phyloP scores from a whole-genome alignment of 2,797 vertebrate species.

The Enoplosus armatus region DNA sequence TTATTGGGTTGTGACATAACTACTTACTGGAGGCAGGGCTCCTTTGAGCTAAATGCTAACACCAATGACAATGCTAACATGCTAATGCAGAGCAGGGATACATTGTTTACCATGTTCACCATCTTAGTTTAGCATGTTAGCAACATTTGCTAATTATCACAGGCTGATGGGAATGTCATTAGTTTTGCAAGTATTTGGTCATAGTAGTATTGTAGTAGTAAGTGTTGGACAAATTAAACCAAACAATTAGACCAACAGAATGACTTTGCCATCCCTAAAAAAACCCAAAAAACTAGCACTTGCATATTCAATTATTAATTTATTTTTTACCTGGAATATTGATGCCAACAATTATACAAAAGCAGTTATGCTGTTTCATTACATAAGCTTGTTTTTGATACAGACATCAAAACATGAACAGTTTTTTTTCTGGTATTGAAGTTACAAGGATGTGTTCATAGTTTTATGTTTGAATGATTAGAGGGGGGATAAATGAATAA shows the following conservation, averaged over 20 bases:
- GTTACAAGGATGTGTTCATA: neutral
- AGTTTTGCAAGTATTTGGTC: neutral
- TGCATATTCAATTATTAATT: too few relatives aligned
- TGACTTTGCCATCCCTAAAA: too few relatives aligned
- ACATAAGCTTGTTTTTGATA: neutral
- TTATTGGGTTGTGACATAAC: neutral
- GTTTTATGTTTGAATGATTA: neutral
- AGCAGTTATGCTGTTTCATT: neutral
- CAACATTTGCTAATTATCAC: neutral
- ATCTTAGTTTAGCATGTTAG: neutral
- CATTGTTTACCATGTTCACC: neutral
- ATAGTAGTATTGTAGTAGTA: neutral
- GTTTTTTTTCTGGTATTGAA: neutral
- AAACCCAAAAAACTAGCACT: too few relatives aligned
- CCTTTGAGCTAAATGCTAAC: neutral
- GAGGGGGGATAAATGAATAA: neutral
- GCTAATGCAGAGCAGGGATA: neutral
- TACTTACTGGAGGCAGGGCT: neutral
- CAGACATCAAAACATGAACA: neutral
- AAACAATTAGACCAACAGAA: too few relatives aligned
- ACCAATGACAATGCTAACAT: too few relatives aligned
- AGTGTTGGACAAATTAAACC: too few relatives aligned
- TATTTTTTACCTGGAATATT: neutral
- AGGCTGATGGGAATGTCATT: neutral
- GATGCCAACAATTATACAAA: neutral